These are phyloP conservation scores for Hirudinaria manillensis DNA, from an alignment of 2,888 invertebrate genomes.

Conservation along the genomic window DNA sequence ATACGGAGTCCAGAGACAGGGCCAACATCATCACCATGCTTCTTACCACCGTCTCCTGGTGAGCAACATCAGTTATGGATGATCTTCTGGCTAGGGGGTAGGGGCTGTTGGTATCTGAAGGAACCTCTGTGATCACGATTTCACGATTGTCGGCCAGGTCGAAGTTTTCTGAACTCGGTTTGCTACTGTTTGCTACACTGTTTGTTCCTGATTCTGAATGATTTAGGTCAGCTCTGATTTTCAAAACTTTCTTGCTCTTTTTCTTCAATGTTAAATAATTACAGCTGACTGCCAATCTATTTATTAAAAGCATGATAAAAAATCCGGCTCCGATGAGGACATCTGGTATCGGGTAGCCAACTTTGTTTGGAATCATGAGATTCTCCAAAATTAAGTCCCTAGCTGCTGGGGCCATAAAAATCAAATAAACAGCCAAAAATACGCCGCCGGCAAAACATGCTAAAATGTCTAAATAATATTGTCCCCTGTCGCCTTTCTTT, in stretches of 20 bases:
- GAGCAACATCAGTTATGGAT: conserved; percentile 33
- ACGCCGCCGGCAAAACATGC: conserved; percentile 38
- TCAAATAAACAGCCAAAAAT: conserved; percentile 35
- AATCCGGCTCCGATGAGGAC: conserved; percentile 36
- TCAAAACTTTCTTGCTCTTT: background rate
- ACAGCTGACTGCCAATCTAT: conserved; percentile 33
- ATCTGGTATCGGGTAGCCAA: conserved; percentile 34
- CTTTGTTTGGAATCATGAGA: conserved; percentile 32
- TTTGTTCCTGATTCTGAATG: background rate
- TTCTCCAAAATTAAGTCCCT: conserved; percentile 20
- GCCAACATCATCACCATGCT: conserved; percentile 36
- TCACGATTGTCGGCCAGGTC: conserved; percentile 7
- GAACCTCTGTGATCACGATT: background rate
- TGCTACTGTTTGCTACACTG: background rate
- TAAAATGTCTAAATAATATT: conserved; percentile 31
- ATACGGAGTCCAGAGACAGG: conserved; percentile 36
- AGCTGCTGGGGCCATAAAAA: conserved; percentile 35
- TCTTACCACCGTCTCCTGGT: conserved; percentile 31
- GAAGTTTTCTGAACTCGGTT: background rate
- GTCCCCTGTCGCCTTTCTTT: conserved; percentile 30
- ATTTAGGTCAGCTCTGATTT: background rate
- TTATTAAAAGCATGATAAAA: conserved; percentile 34
- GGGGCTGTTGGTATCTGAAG: conserved; percentile 22
- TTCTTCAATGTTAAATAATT: background rate
- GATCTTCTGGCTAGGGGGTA: conserved; percentile 33